Evolutionary conservation across 2,888 invertebrate genomes (phyloP).

Genomic region (Auanema sp.): DNA sequence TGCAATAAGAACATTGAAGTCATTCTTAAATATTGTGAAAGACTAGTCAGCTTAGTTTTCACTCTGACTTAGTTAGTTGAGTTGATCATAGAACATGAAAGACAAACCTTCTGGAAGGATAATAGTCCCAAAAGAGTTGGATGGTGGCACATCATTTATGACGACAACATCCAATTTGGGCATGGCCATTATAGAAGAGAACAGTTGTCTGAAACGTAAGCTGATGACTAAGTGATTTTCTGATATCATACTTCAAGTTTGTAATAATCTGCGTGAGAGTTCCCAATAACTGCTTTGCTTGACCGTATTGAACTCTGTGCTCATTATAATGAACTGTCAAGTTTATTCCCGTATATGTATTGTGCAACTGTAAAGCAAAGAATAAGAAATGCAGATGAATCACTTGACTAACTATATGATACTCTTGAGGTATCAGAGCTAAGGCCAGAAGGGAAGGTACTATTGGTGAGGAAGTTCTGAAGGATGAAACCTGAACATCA

Average conservation of each 20-base stretch:
- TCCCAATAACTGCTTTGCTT: conserved; percentile 33
- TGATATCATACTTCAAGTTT: conserved; percentile 28
- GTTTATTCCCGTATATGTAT: conserved; percentile 35
- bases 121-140: conserved; percentile 29
- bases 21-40: no score
- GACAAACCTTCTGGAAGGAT: conserved; percentile 27
- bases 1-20: no score
- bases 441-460: conserved; percentile 33
- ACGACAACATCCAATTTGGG: conserved; percentile 28
- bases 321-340: conserved; percentile 34
- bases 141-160: conserved; percentile 26
- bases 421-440: conserved; percentile 33
- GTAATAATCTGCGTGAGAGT: conserved; percentile 36
- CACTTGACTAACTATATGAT: conserved; percentile 22
- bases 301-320: conserved; percentile 29
- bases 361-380: conserved; percentile 27
- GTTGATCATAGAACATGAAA: background rate
- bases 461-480: conserved; percentile 30
- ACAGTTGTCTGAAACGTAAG: conserved; percentile 19
- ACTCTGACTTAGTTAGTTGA: no score
- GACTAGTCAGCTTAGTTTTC: no score
- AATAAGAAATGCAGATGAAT: no score
- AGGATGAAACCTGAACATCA: conserved; percentile 28
- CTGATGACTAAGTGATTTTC: background rate
- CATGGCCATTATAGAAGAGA: conserved; percentile 22